These are phyloP conservation scores for Etia nguti DNA, from an alignment of 2,113 vertebrate species.

Conservation along the genomic window DNA sequence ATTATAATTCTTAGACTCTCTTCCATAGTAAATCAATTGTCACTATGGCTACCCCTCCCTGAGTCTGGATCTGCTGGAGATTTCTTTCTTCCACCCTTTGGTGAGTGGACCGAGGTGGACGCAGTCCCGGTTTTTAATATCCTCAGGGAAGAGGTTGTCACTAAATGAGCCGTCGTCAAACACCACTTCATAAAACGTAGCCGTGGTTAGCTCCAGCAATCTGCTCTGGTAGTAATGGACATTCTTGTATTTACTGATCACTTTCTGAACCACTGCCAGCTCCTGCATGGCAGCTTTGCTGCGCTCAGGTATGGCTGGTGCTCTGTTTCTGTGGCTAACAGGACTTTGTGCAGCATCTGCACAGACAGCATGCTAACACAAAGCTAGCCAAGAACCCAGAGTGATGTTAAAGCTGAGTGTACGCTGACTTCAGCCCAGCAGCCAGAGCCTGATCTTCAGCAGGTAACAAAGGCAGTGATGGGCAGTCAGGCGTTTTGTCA, in stretches of 20 bases:
- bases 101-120: slow-evolving; percentile 83
- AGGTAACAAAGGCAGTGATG: not conserved
- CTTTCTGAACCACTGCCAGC: slow-evolving; percentile 82
- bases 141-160: slow-evolving; percentile 94
- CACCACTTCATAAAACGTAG: slow-evolving; percentile 94
- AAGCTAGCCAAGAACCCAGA: not conserved
- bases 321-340: not conserved
- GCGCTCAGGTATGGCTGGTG: slow-evolving; percentile 66
- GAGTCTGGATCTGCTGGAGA: not conserved
- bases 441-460: not conserved
- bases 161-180: slow-evolving; percentile 97
- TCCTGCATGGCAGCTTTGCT: slow-evolving; percentile 79
- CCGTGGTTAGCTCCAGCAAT: slow-evolving; percentile 85
- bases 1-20: not conserved
- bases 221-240: slow-evolving; percentile 94
- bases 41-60: not conserved
- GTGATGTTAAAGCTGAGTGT: not conserved
- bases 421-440: not conserved
- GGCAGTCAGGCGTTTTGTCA: not conserved
- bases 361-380: not conserved
- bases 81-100: slow-evolving; percentile 61
- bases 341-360: not conserved
- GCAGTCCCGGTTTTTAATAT: slow-evolving; percentile 94
- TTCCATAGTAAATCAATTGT: not conserved
- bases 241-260: slow-evolving; percentile 94